Percentiles rank a stretch among this genome's conserved stretches.
phyloP scores from a whole-genome alignment of 2,888 invertebrate species.

The Xylota sylvarum region DNA sequence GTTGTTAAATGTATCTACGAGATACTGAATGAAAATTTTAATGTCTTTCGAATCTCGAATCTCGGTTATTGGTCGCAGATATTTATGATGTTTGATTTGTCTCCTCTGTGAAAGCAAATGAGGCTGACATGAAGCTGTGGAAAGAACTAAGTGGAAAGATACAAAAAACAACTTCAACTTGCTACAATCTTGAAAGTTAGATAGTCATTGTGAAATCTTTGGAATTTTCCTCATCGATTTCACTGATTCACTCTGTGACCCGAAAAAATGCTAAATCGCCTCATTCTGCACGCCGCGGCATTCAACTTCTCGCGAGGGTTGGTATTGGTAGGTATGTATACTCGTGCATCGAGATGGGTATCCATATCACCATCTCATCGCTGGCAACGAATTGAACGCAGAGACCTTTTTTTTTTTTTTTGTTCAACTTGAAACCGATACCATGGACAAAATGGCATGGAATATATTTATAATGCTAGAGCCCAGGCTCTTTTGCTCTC shows the following conservation, averaged over 20 bases:
- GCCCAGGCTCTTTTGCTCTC: slow-evolving; percentile 37
- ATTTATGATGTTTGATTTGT: no score
- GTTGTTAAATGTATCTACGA: no score
- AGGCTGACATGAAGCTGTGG: no score
- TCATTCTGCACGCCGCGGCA: slow-evolving; percentile 56
- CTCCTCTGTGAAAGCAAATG: neutral
- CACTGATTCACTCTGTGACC: neutral
- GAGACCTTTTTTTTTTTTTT: slow-evolving; percentile 53
- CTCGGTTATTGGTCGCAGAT: no score
- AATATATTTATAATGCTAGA: slow-evolving; percentile 58
- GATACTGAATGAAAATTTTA: no score
- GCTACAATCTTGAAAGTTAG: no score
- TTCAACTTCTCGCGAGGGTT: slow-evolving; percentile 58
- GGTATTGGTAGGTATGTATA: neutral
- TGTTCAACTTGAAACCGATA: slow-evolving; percentile 67
- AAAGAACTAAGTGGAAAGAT: no score
- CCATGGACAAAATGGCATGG: slow-evolving; percentile 74
- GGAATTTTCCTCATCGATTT: neutral
- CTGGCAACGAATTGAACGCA: slow-evolving; percentile 45
- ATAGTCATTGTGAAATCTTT: no score
- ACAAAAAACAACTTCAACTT: no score
- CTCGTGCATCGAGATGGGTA: slow-evolving; percentile 56
- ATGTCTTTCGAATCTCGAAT: no score
- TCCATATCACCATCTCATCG: slow-evolving; percentile 61
- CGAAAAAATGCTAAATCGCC: slow-evolving; percentile 1